Evolutionary conservation across 2,113 vertebrate species (phyloP).

Genomic region (Hippoglossus stenolepis): DNA sequence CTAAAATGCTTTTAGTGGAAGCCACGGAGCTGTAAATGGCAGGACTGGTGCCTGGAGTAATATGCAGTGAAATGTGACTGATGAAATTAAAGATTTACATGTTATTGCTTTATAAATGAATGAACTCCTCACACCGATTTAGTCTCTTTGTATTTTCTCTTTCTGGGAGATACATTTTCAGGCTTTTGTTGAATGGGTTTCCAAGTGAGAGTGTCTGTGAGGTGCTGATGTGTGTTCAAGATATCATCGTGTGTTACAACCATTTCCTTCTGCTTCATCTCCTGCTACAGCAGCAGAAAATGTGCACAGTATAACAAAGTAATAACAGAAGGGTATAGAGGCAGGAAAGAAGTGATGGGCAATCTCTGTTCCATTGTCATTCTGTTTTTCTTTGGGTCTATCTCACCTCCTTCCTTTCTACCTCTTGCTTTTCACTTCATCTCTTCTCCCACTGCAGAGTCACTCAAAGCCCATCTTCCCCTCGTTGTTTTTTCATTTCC

Average conservation of each 20-base stretch:
- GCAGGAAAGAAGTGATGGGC: background rate
- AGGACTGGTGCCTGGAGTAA: background rate
- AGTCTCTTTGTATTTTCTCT: background rate
- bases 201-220: background rate
- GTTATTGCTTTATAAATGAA: background rate
- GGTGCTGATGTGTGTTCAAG: background rate
- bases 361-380: background rate
- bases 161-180: background rate
- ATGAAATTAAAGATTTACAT: background rate
- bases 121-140: constrained; percentile 1
- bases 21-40: background rate
- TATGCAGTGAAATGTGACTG: background rate
- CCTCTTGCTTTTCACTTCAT: background rate
- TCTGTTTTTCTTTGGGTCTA: background rate
- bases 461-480: no score
- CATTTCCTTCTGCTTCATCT: background rate
- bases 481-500: background rate
- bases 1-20: background rate
- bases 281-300: background rate
- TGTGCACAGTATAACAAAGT: background rate
- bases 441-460: background rate
- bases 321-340: background rate
- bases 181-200: background rate
- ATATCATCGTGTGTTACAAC: background rate
- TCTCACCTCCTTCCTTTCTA: constrained; percentile 11